Evolutionary conservation across 1,140 invertebrate genomes (phyloP), one percentile per base, ranked within the genome.

Genomic region (Nasonia vitripennis): DNA sequence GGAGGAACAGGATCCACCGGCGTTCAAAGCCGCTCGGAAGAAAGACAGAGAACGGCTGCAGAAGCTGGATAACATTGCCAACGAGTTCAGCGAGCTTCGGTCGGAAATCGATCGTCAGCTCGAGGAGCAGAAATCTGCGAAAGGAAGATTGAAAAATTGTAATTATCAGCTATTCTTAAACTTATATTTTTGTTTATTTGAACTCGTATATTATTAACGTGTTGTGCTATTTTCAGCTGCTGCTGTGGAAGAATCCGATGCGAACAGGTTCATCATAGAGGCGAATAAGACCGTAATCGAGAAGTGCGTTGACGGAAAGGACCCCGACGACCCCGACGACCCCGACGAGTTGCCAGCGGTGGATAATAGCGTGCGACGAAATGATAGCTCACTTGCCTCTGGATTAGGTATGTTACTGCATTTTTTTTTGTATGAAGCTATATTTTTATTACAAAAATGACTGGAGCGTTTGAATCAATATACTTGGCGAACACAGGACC

Each of bases 1-100:
- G 91, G 98, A 99, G 89, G 98, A 99, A 90, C 97, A 98, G 91
- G 98, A 99, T 94, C 99, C 99, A 41, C 98, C 98, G 0, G 97
- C 97, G 0, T 99, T 98, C 90, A 98, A 97, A 93, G 96, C 96
- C 6, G 97, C 98, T 0, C 94, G 98, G 74, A 96, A 96, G 91
- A 97, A 97, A 89, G 97, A 98, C 90, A 96, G 96, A 82, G 97
- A 98, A 91, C 92, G 96, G 71, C 91, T 97, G 77, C 95, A 96
- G 90, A 96, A 92, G 89, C 84, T 93, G 73, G 90, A 93, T 74
- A 91, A 92, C 82, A 89, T 94, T 31, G 93, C 89, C 80, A 92
- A 94, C 85, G 95, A 96, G 91, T 92, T 97, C 85, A 95, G 94
- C 10, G 95, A 96, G 45, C 90, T 97, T 9, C 96, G 97, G 90